A percentile compares a stretch with the other conserved stretches of the same genome.
phyloP scores from a whole-genome alignment of 2,888 invertebrate genomes.

The Parnassius glacialis region DNA sequence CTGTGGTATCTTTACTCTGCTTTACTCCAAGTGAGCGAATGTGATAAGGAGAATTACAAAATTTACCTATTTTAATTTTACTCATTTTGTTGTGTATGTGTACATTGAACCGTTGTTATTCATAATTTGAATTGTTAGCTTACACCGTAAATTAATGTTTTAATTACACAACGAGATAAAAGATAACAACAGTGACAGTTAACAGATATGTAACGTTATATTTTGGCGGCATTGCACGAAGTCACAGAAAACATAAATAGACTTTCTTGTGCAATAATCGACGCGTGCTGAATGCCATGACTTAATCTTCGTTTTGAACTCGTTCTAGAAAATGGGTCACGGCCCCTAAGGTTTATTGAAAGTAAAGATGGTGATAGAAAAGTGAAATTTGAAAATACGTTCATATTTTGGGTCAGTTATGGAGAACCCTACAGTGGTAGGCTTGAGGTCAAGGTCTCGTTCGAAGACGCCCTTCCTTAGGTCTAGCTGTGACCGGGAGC shows the following conservation, averaged over 20 bases:
- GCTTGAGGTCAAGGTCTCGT: constrained; percentile 85
- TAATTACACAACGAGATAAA: constrained; percentile 13
- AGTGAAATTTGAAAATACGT: constrained; percentile 24
- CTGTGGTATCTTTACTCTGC: too few species aligned
- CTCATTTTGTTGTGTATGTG: constrained; percentile 16
- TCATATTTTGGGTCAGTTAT: constrained; percentile 41
- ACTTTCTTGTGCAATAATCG: constrained; percentile 72
- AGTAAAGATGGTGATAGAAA: constrained; percentile 45
- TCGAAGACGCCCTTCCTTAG: constrained; percentile 85
- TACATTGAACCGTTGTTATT: constrained; percentile 37
- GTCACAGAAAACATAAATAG: constrained; percentile 77
- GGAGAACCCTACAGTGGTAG: constrained; percentile 71
- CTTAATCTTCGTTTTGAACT: constrained; percentile 48
- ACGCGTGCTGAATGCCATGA: constrained; percentile 42
- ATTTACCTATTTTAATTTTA: constrained; percentile 53
- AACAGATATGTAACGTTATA: constrained; percentile 52
- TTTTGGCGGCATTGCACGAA: constrained; percentile 77
- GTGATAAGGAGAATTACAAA: constrained; percentile 53
- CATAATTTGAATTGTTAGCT: constrained; percentile 4
- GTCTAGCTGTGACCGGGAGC: constrained; percentile 81
- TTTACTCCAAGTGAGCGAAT: constrained; percentile 36
- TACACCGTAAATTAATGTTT: constrained; percentile 2
- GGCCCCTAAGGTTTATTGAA: constrained; percentile 33
- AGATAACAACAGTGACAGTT: neutral
- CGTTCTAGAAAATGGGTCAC: constrained; percentile 43